Evolutionary conservation across 2,113 vertebrate species (phyloP).

Genomic region (Myanophis thanlyinensis): DNA sequence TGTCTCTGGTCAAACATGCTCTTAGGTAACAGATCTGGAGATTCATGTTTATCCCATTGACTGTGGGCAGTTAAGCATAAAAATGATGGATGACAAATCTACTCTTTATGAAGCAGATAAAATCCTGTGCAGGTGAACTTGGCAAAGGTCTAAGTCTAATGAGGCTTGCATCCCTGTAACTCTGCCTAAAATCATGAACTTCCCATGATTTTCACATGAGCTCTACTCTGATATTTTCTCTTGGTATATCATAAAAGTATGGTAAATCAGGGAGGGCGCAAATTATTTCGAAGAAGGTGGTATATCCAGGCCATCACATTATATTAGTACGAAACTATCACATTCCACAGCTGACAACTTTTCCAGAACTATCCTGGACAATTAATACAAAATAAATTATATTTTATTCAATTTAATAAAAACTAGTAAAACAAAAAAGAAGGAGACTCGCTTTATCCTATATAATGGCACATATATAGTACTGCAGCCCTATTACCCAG

Average conservation of each 20-base stretch:
- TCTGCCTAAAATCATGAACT: neutral
- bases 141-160: neutral
- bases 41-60: neutral
- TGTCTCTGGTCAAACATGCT: neutral
- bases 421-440: neutral
- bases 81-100: neutral
- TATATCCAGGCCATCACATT: neutral
- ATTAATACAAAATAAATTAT: neutral
- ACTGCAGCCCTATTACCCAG: neutral
- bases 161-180: neutral
- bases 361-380: neutral
- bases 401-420: neutral
- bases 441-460: neutral
- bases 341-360: neutral
- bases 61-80: neutral
- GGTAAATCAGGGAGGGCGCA: neutral
- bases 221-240: neutral
- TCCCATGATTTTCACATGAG: neutral
- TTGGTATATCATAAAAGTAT: neutral
- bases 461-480: neutral
- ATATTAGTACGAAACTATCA: neutral
- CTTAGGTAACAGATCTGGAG: neutral
- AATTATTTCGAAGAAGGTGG: neutral
- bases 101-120: neutral
- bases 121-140: neutral